A percentile compares a stretch with the other conserved stretches of the same genome.
phyloP scores from a whole-genome alignment of 53 echinoderm and acorn worm genomes.

The Antedon mediterranea region DNA sequence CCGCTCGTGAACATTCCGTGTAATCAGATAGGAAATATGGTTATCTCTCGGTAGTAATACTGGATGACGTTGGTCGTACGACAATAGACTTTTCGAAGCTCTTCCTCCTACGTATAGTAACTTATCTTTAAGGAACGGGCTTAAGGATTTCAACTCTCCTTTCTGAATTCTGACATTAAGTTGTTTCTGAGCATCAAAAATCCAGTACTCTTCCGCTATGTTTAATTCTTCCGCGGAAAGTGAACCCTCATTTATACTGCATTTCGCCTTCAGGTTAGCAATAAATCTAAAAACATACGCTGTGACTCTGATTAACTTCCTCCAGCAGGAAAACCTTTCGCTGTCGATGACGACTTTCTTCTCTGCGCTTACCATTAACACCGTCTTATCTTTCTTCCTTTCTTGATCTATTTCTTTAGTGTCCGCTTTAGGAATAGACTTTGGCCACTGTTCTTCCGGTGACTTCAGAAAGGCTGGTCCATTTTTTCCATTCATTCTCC shows the following conservation, averaged over 20 bases:
- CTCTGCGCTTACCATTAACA: conserved; percentile 10
- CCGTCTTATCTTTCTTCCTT: conserved; percentile 21
- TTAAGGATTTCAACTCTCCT: neutral
- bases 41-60: conserved; percentile 14
- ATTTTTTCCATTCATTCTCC: conserved; percentile 21
- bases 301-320: conserved; percentile 29
- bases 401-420: conserved; percentile 10
- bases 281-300: conserved; percentile 41
- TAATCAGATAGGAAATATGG: conserved; percentile 23
- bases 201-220: neutral
- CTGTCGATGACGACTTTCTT: conserved; percentile 21
- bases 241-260: neutral
- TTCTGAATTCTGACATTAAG: neutral
- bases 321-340: conserved; percentile 31
- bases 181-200: neutral
- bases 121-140: neutral
- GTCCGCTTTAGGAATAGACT: neutral
- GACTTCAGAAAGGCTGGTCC: conserved; percentile 31
- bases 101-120: conserved; percentile 4
- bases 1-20: conserved; percentile 11
- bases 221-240: neutral
- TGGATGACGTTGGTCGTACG: neutral
- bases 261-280: conserved; percentile 19
- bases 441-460: conserved; percentile 39
- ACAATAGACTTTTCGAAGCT: neutral